Base-by-base conservation (phyloP, 2,888 invertebrate genomes). In the Entomobrya multifasciata region DNA sequence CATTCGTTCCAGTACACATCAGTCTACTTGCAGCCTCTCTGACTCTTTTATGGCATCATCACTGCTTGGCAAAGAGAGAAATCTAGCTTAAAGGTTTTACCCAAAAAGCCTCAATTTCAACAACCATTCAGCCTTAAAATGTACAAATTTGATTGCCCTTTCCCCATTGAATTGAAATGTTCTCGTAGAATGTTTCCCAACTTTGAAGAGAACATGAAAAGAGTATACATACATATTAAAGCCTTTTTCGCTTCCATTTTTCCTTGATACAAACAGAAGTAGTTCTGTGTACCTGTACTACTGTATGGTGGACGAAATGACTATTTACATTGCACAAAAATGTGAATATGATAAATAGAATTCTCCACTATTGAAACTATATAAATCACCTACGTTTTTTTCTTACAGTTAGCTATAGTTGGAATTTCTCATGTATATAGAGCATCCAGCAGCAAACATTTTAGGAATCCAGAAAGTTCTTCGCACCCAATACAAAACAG, bases 71-170 rank as follows among this genome's bases (percentile, higher is more conserved):
- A 62, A 11, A 62, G 20, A 65, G 13, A 65, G 41, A 36, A 65
- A 49, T 62, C 65, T 49, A 44, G 47, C 65, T 79, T 65, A 65
- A 79, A 49, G 65, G 52, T 79, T 81, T 57, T n/a, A 22, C 41
- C 17, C 55, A 62, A 57, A 70, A 81, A 81, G 70, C 81, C 81
- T 81, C 81, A 81, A 81, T 81, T 81, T 81, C 70, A 70, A 41
- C 70, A 81, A 30, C 81, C 81, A 70, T 81, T 81, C 81, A 81
- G 55, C 81, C 81, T 81, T 81, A 81, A 57, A 81, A 81, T 81
- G 81, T 81, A 81, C 81, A 81, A 81, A 70, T 81, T 70, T 81
- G 81, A 81, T 81, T 81, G 81, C 70, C 81, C 81, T 70, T 70
- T 55, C 62, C 67, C 70, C 70, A 70, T 67, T 80, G 67, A 80